A percentile compares a stretch with the other conserved stretches of the same genome.
Evolutionary conservation across 2,888 invertebrate genomes (phyloP).

Genomic region (Chromoteleia sp.): DNA sequence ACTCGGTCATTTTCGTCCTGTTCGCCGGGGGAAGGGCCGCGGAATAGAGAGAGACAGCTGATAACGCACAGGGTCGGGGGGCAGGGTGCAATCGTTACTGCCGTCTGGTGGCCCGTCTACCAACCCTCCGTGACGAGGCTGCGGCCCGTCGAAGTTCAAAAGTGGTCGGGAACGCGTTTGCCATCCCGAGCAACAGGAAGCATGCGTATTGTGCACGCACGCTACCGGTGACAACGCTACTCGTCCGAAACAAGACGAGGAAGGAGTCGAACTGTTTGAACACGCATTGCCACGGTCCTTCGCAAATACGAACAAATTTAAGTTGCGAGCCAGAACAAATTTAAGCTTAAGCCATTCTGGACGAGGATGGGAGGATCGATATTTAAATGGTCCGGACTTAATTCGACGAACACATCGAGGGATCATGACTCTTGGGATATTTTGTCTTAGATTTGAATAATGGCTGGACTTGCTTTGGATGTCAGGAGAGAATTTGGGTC

Average conservation of each 20-base stretch:
- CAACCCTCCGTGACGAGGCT: constrained; percentile 69
- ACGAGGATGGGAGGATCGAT: no score
- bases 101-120: constrained; percentile 81
- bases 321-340: background rate
- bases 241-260: background rate
- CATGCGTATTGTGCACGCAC: constrained; percentile 32
- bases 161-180: constrained; percentile 40
- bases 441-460: constrained; percentile 11
- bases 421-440: background rate
- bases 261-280: constrained; percentile 10
- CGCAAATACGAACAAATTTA: constrained; percentile 1
- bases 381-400: background rate
- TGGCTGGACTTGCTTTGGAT: background rate
- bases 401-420: no score
- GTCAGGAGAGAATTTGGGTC: background rate
- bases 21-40: constrained; percentile 38
- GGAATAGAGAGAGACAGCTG: constrained; percentile 45
- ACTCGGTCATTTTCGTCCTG: constrained; percentile 71
- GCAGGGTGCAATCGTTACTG: constrained; percentile 80
- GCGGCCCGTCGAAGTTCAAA: constrained; percentile 58
- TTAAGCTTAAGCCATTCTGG: background rate
- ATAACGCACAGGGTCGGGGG: constrained; percentile 34
- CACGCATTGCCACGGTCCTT: constrained; percentile 20
- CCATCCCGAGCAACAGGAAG: constrained; percentile 52
- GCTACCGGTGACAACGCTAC: constrained; percentile 15